These are phyloP conservation scores for Halocaridina rubra DNA, from an alignment of 2,888 invertebrate species.

Conservation along the genomic window DNA sequence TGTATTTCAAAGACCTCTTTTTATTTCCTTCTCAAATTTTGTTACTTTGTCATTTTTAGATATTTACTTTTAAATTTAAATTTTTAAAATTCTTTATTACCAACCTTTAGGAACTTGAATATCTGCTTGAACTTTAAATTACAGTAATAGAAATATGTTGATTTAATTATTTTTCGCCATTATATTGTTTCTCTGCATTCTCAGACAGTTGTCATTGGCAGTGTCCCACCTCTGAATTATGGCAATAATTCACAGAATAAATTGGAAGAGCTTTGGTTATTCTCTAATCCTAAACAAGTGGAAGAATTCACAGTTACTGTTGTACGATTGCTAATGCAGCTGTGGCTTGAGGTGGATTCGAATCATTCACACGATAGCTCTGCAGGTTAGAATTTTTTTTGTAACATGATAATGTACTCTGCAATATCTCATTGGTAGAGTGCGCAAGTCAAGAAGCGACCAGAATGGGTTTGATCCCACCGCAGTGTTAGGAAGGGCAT, in stretches of 20 bases:
- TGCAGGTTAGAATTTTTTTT: slow-evolving; percentile 9
- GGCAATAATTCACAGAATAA: background rate
- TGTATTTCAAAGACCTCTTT: too few species aligned
- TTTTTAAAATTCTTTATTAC: background rate
- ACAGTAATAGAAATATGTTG: slow-evolving; percentile 66
- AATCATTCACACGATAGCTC: background rate
- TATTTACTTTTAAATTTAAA: too few species aligned
- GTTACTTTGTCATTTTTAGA: too few species aligned
- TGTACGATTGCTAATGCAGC: slow-evolving; percentile 83
- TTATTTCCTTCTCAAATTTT: too few species aligned
- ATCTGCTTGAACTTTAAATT: background rate
- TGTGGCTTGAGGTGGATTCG: slow-evolving; percentile 79
- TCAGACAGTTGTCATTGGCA: slow-evolving; percentile 40
- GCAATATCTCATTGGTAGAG: background rate
- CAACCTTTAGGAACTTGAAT: background rate
- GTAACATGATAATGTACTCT: background rate
- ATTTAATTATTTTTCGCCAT: slow-evolving; percentile 69
- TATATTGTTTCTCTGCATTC: background rate
- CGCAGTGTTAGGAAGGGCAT: too few species aligned
- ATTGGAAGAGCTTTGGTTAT: background rate
- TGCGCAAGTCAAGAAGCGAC: too few species aligned
- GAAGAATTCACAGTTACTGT: slow-evolving; percentile 76
- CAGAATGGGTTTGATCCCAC: too few species aligned
- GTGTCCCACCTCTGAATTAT: slow-evolving; percentile 23
- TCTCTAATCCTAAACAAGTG: slow-evolving; percentile 67